A percentile compares a stretch with the other conserved stretches of the same genome.
Evolutionary conservation across 2,797 vertebrate species (phyloP).

Genomic region (Oreochromis mossambicus): DNA sequence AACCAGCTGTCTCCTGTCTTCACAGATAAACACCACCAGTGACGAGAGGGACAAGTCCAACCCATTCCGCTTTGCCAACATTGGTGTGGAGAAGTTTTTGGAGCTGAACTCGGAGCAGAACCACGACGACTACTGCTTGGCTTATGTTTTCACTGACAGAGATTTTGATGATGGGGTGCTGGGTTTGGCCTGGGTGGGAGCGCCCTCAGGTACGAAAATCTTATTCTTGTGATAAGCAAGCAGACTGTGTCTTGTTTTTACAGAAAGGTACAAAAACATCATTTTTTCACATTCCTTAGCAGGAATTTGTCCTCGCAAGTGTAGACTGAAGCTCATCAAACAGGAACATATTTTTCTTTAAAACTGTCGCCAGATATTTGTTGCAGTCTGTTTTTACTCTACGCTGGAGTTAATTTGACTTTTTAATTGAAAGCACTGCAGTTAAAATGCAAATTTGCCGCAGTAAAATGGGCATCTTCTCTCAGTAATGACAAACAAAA

Average conservation of each 20-base stretch:
- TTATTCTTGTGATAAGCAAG: background rate
- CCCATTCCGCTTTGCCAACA: conserved; percentile 96
- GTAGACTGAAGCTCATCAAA: background rate
- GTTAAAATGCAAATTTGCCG: background rate
- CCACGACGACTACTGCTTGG: conserved; percentile 96
- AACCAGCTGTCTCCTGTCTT: background rate
- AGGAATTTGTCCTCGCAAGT: background rate
- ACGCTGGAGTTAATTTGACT: background rate
- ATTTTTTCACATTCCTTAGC: background rate
- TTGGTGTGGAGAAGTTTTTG: conserved; percentile 97
- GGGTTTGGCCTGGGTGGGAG: conserved; percentile 97
- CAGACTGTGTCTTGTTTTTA: background rate
- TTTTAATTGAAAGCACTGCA: background rate
- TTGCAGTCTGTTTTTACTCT: background rate
- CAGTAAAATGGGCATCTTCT: background rate
- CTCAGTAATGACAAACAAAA: background rate
- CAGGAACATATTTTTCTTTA: background rate
- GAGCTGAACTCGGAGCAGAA: conserved; percentile 98
- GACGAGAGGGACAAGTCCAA: conserved; percentile 89
- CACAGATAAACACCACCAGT: conserved; percentile 90
- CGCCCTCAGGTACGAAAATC: conserved; percentile 87
- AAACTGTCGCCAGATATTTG: background rate
- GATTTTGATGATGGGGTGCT: conserved; percentile 98
- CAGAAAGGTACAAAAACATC: background rate
- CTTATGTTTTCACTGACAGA: conserved; percentile 96